These are phyloP conservation scores for Pemphredon lugubris DNA, from an alignment of 2,888 invertebrate genomes.

Conservation along the genomic window DNA sequence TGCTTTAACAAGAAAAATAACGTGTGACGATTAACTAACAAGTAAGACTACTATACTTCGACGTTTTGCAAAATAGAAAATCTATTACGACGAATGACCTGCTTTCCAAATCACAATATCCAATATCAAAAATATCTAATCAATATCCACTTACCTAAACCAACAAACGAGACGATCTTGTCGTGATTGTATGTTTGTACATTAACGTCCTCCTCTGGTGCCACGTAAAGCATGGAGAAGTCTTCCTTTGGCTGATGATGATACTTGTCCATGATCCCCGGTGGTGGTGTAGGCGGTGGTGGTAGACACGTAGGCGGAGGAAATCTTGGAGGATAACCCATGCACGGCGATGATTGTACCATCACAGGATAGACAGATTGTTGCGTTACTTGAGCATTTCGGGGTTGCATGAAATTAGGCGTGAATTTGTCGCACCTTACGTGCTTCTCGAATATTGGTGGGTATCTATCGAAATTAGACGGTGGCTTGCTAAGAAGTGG, in stretches of 20 bases:
- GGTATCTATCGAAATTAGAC: conserved; percentile 70
- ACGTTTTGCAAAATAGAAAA: background rate
- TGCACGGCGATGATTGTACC: conserved; percentile 71
- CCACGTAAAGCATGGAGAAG: conserved; percentile 81
- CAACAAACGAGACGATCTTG: conserved; percentile 85
- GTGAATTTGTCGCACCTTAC: conserved; percentile 60
- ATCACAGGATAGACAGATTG: conserved; percentile 71
- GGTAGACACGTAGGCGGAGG: conserved; percentile 65
- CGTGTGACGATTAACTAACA: conserved; percentile 1
- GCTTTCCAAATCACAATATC: no score
- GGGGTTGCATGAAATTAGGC: conserved; percentile 60
- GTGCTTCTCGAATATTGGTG: conserved; percentile 70
- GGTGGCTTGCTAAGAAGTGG: conserved; percentile 68
- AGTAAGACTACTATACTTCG: background rate
- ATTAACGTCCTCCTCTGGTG: conserved; percentile 79
- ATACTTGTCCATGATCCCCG: conserved; percentile 73
- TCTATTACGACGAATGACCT: no score
- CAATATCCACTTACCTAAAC: conserved; percentile 82
- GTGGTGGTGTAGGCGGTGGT: conserved; percentile 63
- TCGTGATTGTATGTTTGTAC: conserved; percentile 83
- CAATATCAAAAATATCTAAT: conserved; percentile 16
- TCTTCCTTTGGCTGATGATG: conserved; percentile 79
- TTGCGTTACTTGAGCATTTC: conserved; percentile 55
- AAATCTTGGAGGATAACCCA: conserved; percentile 71
- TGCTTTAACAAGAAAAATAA: conserved; percentile 81